Base-by-base conservation (phyloP, 2,113 vertebrate species). In the Sorex fumeus region DNA sequence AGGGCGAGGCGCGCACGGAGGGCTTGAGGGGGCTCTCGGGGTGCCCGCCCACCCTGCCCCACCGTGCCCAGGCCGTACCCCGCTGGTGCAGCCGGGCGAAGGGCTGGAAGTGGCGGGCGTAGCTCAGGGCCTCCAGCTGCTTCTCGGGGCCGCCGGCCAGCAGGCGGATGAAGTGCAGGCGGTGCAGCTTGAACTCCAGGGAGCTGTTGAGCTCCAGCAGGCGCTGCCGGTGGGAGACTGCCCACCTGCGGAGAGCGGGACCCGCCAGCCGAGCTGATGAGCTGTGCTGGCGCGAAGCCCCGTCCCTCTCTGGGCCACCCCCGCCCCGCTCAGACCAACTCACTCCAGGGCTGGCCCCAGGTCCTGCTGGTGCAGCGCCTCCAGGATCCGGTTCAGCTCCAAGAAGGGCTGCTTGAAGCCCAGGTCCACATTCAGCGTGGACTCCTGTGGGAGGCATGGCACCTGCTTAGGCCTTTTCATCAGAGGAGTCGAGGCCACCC, bases 401-500 rank as follows among this genome's bases (percentile, higher is more conserved):
- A 99, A 96, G 93, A 99, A 99, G 67, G 98, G 99, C 96, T 99
- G 98, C 96, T 99, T 99, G 98, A 99, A 98, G 96, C 98, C 98
- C 98, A 98, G 98, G 92, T 99, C 98, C 95, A 99, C 98, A 77
- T 98, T 98, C 81, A 99, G 97, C 6, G 98, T 98, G 8, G 98
- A 99, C 95, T 99, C 99, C 98, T 99, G 86, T 28, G 40, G 40
- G 78, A 19, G 81, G 21, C 81, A n/a, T 92, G 32, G 27, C 27
- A 23, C 62, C 62, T 27, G 27, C 62, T 64, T 5, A 64, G 23
- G 62, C 23, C 53, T 53, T 53, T 53, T 40, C 40, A 7, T 7
- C 40, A 4, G 40, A 40, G 40, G 40, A 40, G 40, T 40, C n/a
- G n/a, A 7, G 40, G 40, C 4, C 40, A 40, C 40, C 40, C 40